These are phyloP conservation scores for Varanus komodoensis DNA, from an alignment of 2,113 vertebrate genomes.

Conservation along the genomic window DNA sequence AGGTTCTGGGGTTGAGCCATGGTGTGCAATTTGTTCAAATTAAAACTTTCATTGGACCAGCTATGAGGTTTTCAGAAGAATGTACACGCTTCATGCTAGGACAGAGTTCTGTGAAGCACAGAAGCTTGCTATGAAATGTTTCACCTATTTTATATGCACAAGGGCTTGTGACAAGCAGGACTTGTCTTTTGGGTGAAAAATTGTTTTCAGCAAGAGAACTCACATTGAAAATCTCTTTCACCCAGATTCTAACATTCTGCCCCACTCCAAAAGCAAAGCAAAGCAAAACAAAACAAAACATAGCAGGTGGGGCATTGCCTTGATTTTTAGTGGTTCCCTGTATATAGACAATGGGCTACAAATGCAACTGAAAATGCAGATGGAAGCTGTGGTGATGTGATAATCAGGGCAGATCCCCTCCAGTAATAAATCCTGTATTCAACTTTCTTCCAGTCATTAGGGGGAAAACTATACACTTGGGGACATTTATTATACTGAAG, in stretches of 20 bases:
- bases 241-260: too few relatives aligned
- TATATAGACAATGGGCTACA: not conserved
- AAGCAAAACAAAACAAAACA: too few relatives aligned
- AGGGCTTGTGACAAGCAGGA: not conserved
- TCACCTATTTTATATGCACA: not conserved
- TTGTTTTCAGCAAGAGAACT: not conserved
- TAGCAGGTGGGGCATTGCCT: not conserved
- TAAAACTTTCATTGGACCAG: not conserved
- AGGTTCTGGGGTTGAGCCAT: not conserved
- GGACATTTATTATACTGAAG: not conserved
- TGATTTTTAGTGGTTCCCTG: not conserved
- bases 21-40: not conserved
- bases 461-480: not conserved
- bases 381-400: not conserved
- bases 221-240: not conserved
- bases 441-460: not conserved
- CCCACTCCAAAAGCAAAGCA: not conserved
- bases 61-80: not conserved
- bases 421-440: not conserved
- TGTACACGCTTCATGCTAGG: not conserved
- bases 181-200: not conserved
- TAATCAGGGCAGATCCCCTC: too few relatives aligned
- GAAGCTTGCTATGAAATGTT: not conserved
- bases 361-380: not conserved
- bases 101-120: not conserved